Evolutionary conservation across 2,113 vertebrate genomes (phyloP), one percentile per base, ranked within the genome.

Genomic region (Leucopsar rothschildi): DNA sequence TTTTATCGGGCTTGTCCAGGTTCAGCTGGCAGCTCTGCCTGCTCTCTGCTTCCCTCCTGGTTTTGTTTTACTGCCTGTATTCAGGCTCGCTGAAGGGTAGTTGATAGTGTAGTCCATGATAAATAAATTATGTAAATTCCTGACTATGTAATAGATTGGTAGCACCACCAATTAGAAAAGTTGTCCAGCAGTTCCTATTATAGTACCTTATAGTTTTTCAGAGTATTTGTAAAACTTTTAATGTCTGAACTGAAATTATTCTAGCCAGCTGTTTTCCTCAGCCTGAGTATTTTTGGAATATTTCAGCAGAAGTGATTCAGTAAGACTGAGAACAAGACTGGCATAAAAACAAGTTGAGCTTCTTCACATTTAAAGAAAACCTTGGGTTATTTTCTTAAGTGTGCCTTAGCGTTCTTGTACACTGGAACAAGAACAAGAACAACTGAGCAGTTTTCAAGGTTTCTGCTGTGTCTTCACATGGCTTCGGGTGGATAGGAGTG

Each of bases 281-380:
- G 75, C 28, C 37, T 61, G 31, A 40, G 16, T 76, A 42, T 78
- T 94, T 92, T 82, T 91, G 31, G 44, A 86, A 45, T 92, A 71
- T 91, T 81, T 83, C 68, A 78, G 45, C 37, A 80, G 25, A 88
- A 57, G 64, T 68, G 76, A 78, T 90, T 92, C 72, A 78, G 35
- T 88, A 71, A 84, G 52, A 40, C 56, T 68, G 72, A 93, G 40
- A 93, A 84, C 35, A 70, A 78, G 61, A 29, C 31, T 75, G 56
- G 65, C 39, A 49, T 81, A 44, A 95, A 92, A 93, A 75, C 50
- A 50, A 89, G 33, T 28, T 42, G 2, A 0, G 14, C 50, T 75
- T 76, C 61, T 52, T 91, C 40, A 45, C 20, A 27, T 92, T 84
- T 31, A n/a, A 86, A 86, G 59, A 90, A 77, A 64, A 55, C 16